Percentiles rank a stretch among this genome's conserved stretches.
These are phyloP conservation scores for Axis porcinus DNA, from an alignment of 2,113 vertebrate genomes.

Conservation along the genomic window DNA sequence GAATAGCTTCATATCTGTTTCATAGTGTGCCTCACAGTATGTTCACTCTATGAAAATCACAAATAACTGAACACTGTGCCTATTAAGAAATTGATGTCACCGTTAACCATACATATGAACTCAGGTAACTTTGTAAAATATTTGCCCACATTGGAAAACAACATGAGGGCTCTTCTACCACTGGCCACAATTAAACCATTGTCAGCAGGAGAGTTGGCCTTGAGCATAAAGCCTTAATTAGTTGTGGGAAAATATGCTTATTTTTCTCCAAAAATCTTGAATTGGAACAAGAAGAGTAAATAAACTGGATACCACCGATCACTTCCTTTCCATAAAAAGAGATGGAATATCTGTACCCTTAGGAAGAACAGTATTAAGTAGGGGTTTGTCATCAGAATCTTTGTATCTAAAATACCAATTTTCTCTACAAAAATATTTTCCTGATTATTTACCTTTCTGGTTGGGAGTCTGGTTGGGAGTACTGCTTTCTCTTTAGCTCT, in stretches of 20 bases:
- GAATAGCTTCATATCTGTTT: background rate
- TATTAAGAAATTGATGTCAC: background rate
- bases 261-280: slow-evolving; percentile 44
- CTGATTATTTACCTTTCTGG: background rate
- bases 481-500: background rate
- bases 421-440: background rate
- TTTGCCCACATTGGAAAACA: background rate
- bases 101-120: background rate
- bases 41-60: background rate
- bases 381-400: slow-evolving; percentile 15
- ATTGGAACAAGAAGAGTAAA: background rate
- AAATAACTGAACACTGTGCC: background rate
- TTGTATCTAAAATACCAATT: background rate
- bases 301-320: slow-evolving; percentile 25
- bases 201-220: background rate
- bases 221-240: slow-evolving; percentile 9
- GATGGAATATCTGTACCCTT: background rate
- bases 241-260: background rate
- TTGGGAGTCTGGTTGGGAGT: background rate
- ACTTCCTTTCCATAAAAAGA: background rate
- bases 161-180: background rate
- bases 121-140: background rate
- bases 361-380: background rate
- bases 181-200: background rate
- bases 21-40: background rate